Base-by-base conservation (phyloP, 2,888 invertebrate species). In the Pheosia tremula region DNA sequence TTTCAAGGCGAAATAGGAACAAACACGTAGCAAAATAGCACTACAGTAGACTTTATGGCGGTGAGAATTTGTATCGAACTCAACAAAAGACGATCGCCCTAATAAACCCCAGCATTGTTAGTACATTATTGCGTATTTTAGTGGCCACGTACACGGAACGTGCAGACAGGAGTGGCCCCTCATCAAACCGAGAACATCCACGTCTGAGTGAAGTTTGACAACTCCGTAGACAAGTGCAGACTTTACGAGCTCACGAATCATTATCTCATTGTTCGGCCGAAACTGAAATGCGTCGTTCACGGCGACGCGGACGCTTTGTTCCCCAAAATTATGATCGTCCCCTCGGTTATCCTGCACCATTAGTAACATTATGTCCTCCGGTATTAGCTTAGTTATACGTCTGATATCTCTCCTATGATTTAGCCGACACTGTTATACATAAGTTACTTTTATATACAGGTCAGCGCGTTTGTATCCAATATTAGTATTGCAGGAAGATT, bases 191-290 rank as follows among this genome's bases (percentile, higher is more conserved):
- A 72, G 72, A 74, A 77, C 77, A 78, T 78, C 78, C 78, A 70
- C 70, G 78, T 75, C 75, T 76, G 74, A 75, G 73, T 75, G 78
- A 84, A 86, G 79, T 87, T 86, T 84, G 86, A 86, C 84, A 85
- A 85, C 79, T 84, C 76, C 70, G 78, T 80, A 82, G 82, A 81
- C 80, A 79, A 85, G 84, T 82, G 79, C 79, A 79, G 73, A 77
- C 79, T 87, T 87, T 87, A 88, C 85, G 87, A 86, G 81, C 84
- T 82, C 79, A 82, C 83, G 86, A 88, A 87, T 90, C 87, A 89
- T 89, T 89, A 88, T 87, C 87, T 88, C 87, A 89, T 90, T 90
- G 91, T 90, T 88, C 80, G 78, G 75, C 64, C 68, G 83, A 80
- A 84, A 79, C 84, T 86, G 83, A 81, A 87, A 84, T 84, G 84